Conservation (phyloP, 1,140 invertebrate species). For the Drosophila santomea region DNA sequence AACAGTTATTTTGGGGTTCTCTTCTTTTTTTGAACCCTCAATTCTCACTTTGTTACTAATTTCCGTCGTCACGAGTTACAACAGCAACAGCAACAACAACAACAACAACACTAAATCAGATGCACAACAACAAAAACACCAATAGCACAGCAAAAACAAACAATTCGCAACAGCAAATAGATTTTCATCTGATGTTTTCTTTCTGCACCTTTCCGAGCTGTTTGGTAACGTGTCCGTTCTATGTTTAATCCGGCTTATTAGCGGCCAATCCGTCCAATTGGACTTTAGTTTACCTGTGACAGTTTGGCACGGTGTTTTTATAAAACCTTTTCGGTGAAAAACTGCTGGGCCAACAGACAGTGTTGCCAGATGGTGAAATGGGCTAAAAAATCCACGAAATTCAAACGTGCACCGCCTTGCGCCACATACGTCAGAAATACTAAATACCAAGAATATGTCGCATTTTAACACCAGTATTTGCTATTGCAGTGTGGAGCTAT, state of each 20-base stretch:
- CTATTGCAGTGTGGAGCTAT: not conserved
- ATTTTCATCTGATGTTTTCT: slow-evolving; percentile 1
- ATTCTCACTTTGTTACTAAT: slow-evolving; percentile 10
- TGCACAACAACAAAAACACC: slow-evolving; percentile 1
- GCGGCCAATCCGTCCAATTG: not conserved
- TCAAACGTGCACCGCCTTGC: not conserved
- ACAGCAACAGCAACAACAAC: slow-evolving; percentile 19
- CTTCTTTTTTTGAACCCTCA: not conserved
- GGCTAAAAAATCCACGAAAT: too few relatives aligned
- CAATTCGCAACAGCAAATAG: slow-evolving; percentile 8
- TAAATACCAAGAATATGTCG: too few relatives aligned
- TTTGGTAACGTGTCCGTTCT: slow-evolving; percentile 3
- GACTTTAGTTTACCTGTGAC: not conserved
- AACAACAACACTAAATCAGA: not conserved
- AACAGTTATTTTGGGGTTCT: not conserved
- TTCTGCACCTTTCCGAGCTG: not conserved
- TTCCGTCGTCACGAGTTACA: slow-evolving; percentile 35
- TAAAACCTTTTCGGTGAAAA: not conserved
- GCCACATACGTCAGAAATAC: not conserved
- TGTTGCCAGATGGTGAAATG: too few relatives aligned
- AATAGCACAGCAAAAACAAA: slow-evolving; percentile 25
- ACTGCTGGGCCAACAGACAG: too few relatives aligned
- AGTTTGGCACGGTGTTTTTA: slow-evolving; percentile 9
- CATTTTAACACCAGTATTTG: too few relatives aligned
- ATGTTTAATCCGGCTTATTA: not conserved